Evolutionary conservation across 2,888 invertebrate genomes (phyloP), one percentile per base, ranked within the genome.

Genomic region (Harpagoxenus sublaevis): DNA sequence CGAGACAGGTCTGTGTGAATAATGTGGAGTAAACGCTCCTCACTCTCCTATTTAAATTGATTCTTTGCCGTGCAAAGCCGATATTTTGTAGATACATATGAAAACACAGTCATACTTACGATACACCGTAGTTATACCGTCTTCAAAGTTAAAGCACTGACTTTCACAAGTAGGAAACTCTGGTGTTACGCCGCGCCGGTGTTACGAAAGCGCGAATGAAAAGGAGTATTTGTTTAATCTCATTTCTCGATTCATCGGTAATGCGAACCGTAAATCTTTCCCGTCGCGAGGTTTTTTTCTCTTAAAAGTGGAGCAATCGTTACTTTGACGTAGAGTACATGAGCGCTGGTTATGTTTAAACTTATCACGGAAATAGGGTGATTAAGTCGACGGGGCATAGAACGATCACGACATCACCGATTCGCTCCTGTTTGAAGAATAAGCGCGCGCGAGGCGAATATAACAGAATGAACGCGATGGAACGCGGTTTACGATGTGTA

Each of bases 401-500:
- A 39, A 28, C 10, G 15, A 70, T 81, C 35, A 10, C 2, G 6
- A 5, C 35, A 45, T 66, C 18, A 15, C 5, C 28, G 79, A 81
- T 39, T 70, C 12, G 23, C 23, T 57, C 15, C 45, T 28, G 23
- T 28, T 53, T 28, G 60, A 78, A 42, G 77, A 66, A 48, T 60
- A 48, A 79, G 60, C 35, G 39, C 35, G 28, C 35, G 28, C 8
- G 57, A 68, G 18, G 18, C 10, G 15, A 42, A 12, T 28, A 18
- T 15, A 28, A 74, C 70, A 74, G 53, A 85, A 71, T 39, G 51
- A 39, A 45, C 66, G 35, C 45, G 31, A 23, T 51, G 60, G 60
- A 85, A 53, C 74, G 45, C 53, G 68, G 48, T 53, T 57, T 53
- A 68, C 55, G 71, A 82, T 45, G 84, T 73, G 77, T 85, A 87